Evolutionary conservation across 2,113 vertebrate species (phyloP).

Genomic region (Sturnus vulgaris): DNA sequence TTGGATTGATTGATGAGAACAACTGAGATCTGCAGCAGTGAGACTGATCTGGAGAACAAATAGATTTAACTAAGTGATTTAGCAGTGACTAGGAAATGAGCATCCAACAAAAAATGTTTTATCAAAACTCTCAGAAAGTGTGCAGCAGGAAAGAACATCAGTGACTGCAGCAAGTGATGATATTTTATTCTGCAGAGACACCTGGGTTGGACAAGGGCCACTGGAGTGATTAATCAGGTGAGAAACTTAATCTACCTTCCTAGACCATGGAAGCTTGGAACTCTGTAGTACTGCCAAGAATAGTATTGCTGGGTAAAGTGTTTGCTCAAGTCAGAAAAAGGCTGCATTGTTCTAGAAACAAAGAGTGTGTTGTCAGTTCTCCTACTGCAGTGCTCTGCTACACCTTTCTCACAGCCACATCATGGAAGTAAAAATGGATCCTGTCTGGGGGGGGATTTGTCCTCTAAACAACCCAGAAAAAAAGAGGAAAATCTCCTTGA

Average conservation of each 20-base stretch:
- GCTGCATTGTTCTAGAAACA: constrained; percentile 40
- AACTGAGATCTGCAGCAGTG: neutral
- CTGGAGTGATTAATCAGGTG: neutral
- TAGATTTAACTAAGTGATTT: neutral
- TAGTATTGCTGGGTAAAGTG: constrained; percentile 10
- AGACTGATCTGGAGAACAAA: neutral
- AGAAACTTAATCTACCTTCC: constrained; percentile 32
- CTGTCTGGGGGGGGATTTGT: neutral
- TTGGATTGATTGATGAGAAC: neutral
- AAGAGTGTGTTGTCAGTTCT: neutral
- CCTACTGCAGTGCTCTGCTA: neutral
- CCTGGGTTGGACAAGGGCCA: neutral
- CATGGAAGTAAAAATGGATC: neutral
- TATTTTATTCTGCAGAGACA: neutral
- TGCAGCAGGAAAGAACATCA: neutral
- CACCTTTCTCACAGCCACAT: constrained; percentile 4
- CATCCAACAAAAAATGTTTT: neutral
- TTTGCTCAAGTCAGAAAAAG: constrained; percentile 40
- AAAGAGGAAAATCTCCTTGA: neutral
- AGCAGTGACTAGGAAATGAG: neutral
- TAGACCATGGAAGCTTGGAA: neutral
- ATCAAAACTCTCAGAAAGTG: neutral
- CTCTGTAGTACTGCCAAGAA: neutral
- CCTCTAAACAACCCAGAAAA: neutral
- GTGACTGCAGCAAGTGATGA: neutral